Percentiles rank a stretch among this genome's conserved stretches.
These are phyloP conservation scores for Phalacrocorax carbo DNA, from an alignment of 2,113 vertebrate genomes.

Conservation along the genomic window DNA sequence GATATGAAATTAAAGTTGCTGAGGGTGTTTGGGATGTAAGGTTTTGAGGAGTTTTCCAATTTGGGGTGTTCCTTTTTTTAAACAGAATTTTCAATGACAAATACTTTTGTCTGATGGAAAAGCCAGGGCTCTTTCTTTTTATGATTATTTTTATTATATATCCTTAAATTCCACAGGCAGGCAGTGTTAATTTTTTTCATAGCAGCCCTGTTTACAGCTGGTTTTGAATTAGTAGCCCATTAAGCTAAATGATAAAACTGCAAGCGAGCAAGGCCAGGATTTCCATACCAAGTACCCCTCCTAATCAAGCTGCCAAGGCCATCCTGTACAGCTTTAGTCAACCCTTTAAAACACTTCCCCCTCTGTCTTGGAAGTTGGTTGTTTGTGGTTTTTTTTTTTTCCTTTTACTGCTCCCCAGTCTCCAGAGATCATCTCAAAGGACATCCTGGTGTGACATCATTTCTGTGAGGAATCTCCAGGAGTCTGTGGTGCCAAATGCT, in stretches of 20 bases:
- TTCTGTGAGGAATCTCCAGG: not conserved
- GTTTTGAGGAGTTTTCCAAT: slow-evolving; percentile 28
- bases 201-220: slow-evolving; percentile 25
- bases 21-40: slow-evolving; percentile 37
- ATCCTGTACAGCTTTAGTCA: not conserved
- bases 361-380: not conserved
- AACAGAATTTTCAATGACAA: slow-evolving; percentile 28
- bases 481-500: not conserved
- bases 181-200: slow-evolving; percentile 44
- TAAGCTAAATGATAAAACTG: slow-evolving; percentile 59
- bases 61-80: not conserved
- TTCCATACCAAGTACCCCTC: slow-evolving; percentile 15
- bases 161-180: slow-evolving; percentile 47
- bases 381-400: not conserved
- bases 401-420: not conserved
- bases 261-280: slow-evolving; percentile 10
- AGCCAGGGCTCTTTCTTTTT: slow-evolving; percentile 40
- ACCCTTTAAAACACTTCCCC: not conserved
- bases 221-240: slow-evolving; percentile 44
- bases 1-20: slow-evolving; percentile 66
- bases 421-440: not conserved
- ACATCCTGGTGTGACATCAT: not conserved
- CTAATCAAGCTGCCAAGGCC: slow-evolving; percentile 23
- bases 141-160: slow-evolving; percentile 51
- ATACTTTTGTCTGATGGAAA: slow-evolving; percentile 52